These are phyloP conservation scores for Amniataba percoides DNA, from an alignment of 2,797 vertebrate genomes.

Conservation along the genomic window DNA sequence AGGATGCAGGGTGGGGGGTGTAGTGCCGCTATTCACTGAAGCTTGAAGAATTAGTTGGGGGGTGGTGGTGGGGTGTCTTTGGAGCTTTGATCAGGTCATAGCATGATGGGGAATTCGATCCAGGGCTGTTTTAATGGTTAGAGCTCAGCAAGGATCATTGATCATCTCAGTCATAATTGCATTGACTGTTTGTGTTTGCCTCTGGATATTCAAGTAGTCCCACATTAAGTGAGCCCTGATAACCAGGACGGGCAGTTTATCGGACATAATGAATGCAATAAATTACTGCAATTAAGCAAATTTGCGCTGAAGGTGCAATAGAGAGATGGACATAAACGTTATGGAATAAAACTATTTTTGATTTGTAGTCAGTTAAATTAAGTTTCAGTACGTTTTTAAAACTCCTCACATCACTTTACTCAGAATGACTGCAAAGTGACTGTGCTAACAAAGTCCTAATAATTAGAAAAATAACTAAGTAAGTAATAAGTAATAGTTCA, in stretches of 20 bases:
- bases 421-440: background rate
- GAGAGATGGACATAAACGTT: background rate
- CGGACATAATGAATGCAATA: background rate
- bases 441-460: background rate
- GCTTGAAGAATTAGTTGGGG: constrained; percentile 13
- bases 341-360: background rate
- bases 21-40: constrained; percentile 22
- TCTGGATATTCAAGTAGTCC: background rate
- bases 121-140: background rate
- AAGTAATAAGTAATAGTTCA: too few species aligned
- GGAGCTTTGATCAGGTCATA: constrained; percentile 14
- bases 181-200: background rate
- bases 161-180: background rate
- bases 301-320: background rate
- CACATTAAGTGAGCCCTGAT: background rate
- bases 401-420: background rate
- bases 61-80: background rate
- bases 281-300: background rate
- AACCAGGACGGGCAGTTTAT: background rate
- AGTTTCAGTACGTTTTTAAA: background rate
- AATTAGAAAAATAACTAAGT: background rate
- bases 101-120: background rate
- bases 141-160: constrained; percentile 1
- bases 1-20: constrained; percentile 23
- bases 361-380: background rate